Percentiles rank a stretch among this genome's conserved stretches.
These are phyloP conservation scores for Cyclura pinguis DNA, from an alignment of 2,797 vertebrate species.

Conservation along the genomic window DNA sequence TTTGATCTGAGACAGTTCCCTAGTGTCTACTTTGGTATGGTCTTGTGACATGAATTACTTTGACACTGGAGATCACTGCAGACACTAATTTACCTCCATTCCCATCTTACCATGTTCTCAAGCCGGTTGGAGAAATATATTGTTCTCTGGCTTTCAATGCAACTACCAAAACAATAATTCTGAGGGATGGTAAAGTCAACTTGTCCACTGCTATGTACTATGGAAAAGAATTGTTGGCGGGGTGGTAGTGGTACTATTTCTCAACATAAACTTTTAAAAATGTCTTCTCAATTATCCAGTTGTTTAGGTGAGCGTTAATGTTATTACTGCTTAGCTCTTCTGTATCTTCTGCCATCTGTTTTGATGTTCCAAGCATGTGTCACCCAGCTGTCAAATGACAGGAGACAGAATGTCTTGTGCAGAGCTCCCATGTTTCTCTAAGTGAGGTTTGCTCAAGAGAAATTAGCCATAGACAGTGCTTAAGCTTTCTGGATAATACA, in stretches of 20 bases:
- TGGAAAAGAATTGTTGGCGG: background rate
- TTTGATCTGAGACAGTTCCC: background rate
- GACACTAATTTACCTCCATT: slow-evolving; percentile 30
- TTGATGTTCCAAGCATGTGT: background rate
- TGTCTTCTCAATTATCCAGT: background rate
- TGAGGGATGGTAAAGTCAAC: slow-evolving; percentile 30
- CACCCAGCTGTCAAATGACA: background rate
- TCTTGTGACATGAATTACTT: background rate
- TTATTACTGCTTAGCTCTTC: background rate
- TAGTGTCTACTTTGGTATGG: slow-evolving; percentile 5
- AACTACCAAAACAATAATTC: slow-evolving; percentile 41
- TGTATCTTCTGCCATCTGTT: background rate
- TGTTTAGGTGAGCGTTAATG: slow-evolving; percentile 10
- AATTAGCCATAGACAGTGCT: background rate
- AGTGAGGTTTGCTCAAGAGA: background rate
- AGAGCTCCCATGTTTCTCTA: background rate
- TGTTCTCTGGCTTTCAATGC: background rate
- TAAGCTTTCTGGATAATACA: slow-evolving; percentile 23
- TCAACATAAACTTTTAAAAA: background rate
- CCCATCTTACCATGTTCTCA: background rate
- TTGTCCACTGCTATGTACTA: background rate
- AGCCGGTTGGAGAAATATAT: slow-evolving; percentile 45
- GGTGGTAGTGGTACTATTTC: background rate
- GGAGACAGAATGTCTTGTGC: background rate
- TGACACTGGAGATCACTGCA: slow-evolving; percentile 28